Evolutionary conservation across 2,797 vertebrate species (phyloP).

Genomic region (Jordanella pulchra): DNA sequence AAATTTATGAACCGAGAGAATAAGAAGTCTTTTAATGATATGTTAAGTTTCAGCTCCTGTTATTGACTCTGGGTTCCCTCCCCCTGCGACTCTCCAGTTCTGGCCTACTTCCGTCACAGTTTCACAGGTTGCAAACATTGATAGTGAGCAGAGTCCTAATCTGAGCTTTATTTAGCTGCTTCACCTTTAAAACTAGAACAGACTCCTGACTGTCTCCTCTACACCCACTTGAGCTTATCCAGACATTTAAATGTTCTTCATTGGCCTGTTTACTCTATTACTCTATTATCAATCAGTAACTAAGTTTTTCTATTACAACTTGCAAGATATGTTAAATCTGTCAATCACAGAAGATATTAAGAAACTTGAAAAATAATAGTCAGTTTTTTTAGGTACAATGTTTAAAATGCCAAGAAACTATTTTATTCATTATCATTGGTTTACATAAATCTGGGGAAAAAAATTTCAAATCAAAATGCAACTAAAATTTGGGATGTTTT

Average conservation of each 20-base stretch:
- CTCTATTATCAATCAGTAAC: slow-evolving; percentile 23
- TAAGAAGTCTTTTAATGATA: background rate
- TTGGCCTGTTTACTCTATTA: slow-evolving; percentile 17
- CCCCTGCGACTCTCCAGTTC: slow-evolving; percentile 28
- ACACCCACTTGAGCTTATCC: slow-evolving; percentile 31
- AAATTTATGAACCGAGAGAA: background rate
- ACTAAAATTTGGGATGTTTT: background rate
- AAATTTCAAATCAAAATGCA: too few species aligned
- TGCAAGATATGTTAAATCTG: background rate
- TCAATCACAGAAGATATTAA: background rate
- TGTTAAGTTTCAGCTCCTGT: slow-evolving; percentile 15
- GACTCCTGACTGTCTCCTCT: slow-evolving; percentile 44
- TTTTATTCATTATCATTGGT: background rate
- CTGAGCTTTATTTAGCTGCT: slow-evolving; percentile 68
- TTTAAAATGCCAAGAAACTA: background rate
- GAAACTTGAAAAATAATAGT: background rate
- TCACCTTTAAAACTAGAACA: slow-evolving; percentile 78
- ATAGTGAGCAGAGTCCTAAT: slow-evolving; percentile 50
- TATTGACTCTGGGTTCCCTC: slow-evolving; percentile 16
- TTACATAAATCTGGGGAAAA: too few species aligned
- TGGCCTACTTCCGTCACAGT: slow-evolving; percentile 68
- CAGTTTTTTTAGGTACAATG: too few species aligned
- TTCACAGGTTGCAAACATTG: slow-evolving; percentile 39
- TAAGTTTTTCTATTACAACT: background rate
- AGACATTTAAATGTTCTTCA: slow-evolving; percentile 21